Conservation (phyloP, 2,797 vertebrate species). For the Tiaroga cobitis region DNA sequence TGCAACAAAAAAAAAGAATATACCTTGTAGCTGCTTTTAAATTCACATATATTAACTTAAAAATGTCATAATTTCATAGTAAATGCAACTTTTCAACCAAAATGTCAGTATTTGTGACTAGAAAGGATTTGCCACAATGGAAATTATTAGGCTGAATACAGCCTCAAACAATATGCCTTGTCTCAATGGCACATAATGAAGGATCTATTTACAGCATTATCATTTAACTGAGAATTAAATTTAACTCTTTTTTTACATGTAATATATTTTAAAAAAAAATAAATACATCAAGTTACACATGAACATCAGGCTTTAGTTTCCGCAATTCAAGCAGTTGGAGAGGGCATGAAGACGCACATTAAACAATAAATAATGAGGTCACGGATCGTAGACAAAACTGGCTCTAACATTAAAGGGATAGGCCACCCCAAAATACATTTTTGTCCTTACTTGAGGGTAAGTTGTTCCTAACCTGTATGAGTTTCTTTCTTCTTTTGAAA, state of each 20-base stretch:
- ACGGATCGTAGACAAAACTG: slow-evolving; percentile 28
- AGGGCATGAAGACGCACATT: not conserved
- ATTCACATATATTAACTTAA: not conserved
- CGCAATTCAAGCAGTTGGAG: slow-evolving; percentile 2
- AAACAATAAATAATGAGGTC: slow-evolving; percentile 47
- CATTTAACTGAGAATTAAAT: slow-evolving; percentile 6
- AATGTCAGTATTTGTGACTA: slow-evolving; percentile 8
- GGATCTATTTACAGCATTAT: slow-evolving; percentile 26
- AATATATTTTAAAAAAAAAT: not conserved
- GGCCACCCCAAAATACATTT: too few relatives aligned
- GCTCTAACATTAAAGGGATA: not conserved
- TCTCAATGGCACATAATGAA: slow-evolving; percentile 41
- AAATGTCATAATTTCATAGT: not conserved
- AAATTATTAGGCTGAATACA: not conserved
- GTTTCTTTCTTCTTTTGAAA: too few relatives aligned
- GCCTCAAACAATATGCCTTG: not conserved
- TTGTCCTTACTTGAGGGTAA: too few relatives aligned
- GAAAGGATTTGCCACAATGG: not conserved
- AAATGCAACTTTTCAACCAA: not conserved
- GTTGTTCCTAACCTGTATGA: too few relatives aligned
- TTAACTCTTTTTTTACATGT: not conserved
- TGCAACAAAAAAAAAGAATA: not conserved
- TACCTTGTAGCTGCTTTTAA: not conserved
- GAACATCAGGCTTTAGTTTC: not conserved
- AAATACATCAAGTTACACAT: slow-evolving; percentile 13